Evolutionary conservation across 2,797 vertebrate species (phyloP), one percentile per base, ranked within the genome.

Genomic region (Harpagifer antarcticus): DNA sequence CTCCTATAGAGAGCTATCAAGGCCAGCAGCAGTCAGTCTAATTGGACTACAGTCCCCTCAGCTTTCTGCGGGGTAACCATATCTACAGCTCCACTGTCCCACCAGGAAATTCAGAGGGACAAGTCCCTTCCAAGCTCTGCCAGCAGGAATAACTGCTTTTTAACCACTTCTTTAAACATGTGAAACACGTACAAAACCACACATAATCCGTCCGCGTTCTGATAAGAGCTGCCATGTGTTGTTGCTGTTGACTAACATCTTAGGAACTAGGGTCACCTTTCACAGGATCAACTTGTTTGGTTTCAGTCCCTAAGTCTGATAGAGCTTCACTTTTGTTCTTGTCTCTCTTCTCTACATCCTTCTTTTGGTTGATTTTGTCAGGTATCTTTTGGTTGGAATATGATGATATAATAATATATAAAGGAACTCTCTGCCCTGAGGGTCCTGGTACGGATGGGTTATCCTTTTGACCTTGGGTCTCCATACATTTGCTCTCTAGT

Each of bases 71-170:
- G 78, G 62, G 86, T 88, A 94, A 90, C 80, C 57, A 59, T 91
- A 91, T 92, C 91, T 91, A 88, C 73, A 78, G 82, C 78, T 89
- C 70, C 50, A 68, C 55, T 64, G 67, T 87, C 79, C 20, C 42
- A 84, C 74, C 83, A 93, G 90, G 93, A 94, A 94, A 94, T 94
- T 89, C 66, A 81, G 67, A 62, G 71, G 76, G 90, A 94, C 91
- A 86, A 84, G 78, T 88, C 49, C 69, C 79, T 90, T 86, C 89
- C 72, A 93, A 86, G 72, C 72, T 72, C 71, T 89, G 90, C 89
- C 92, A 93, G 81, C 76, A 77, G 72, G 79, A 90, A 83, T 87
- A 75, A 91, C 76, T 90, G 84, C 79, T 81, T 86, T 87, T 90
- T 85, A 88, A 74, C 85, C 86, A 76, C 69, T 68, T 69, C 72